Evolutionary conservation across 2,113 vertebrate species (phyloP).

Genomic region (Oryzias curvinotus): DNA sequence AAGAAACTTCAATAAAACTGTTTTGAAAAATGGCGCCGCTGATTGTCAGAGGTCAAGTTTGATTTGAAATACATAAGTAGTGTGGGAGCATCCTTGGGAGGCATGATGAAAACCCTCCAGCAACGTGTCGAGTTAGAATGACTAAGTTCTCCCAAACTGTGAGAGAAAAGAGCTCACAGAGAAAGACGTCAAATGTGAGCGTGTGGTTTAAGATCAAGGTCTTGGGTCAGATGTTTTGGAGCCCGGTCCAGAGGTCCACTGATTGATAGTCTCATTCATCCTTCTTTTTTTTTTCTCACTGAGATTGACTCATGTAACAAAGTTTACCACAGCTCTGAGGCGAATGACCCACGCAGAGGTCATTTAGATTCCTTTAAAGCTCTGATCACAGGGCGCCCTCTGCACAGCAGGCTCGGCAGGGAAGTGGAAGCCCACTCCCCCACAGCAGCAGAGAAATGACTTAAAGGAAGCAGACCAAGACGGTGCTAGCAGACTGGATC

Average conservation of each 20-base stretch:
- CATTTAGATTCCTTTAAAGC: conserved; percentile 6
- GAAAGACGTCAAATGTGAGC: conserved; percentile 4
- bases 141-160: conserved; percentile 8
- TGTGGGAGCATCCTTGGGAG: conserved; percentile 2
- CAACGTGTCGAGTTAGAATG: conserved; percentile 6
- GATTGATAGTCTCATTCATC: conserved; percentile 4
- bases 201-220: conserved; percentile 9
- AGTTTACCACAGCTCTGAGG: conserved; percentile 11
- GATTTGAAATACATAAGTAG: not conserved
- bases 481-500: conserved; percentile 4
- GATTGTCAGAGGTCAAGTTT: not conserved
- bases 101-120: not conserved
- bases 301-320: conserved; percentile 23
- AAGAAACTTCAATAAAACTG: too few species aligned
- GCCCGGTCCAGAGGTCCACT: conserved; percentile 9
- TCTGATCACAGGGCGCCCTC: not conserved
- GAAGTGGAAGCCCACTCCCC: not conserved
- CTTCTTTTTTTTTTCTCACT: conserved; percentile 10
- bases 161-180: conserved; percentile 7
- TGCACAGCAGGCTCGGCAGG: conserved; percentile 7
- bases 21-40: not conserved
- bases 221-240: conserved; percentile 5
- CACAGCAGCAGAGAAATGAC: conserved; percentile 14
- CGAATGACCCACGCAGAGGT: conserved; percentile 11
- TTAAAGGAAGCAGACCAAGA: conserved; percentile 9